phyloP scores from a whole-genome alignment of 2,113 vertebrate genomes.

The Lota lota region DNA sequence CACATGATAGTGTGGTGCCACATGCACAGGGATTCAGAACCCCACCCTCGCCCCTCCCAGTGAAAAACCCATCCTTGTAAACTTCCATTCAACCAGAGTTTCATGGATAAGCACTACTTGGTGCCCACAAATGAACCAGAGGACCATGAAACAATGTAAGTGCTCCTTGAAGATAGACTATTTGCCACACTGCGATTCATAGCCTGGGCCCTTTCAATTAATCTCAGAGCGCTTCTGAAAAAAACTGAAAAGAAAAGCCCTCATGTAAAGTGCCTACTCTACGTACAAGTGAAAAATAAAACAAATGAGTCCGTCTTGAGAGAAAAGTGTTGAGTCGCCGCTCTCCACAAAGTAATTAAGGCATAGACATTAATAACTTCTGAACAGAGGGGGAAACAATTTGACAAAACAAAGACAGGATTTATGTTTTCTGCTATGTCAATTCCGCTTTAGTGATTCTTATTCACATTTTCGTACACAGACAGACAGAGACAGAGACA shows the following conservation, averaged over 20 bases:
- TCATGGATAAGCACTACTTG: too few species aligned
- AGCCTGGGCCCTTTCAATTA: slow-evolving; percentile 36
- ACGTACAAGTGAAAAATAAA: slow-evolving; percentile 11
- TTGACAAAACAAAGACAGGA: slow-evolving; percentile 44
- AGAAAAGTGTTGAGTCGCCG: slow-evolving; percentile 40
- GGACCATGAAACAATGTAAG: slow-evolving; percentile 23
- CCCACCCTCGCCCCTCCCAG: background rate
- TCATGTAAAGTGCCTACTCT: slow-evolving; percentile 7
- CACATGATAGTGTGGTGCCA: too few species aligned
- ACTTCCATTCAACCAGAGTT: slow-evolving; percentile 25
- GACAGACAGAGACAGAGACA: too few species aligned
- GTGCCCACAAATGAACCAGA: slow-evolving; percentile 31
- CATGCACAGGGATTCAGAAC: too few species aligned
- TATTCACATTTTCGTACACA: slow-evolving; percentile 36
- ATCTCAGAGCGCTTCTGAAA: slow-evolving; percentile 36
- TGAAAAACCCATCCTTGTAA: slow-evolving; percentile 21
- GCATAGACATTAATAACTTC: slow-evolving; percentile 56
- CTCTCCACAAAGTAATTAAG: slow-evolving; percentile 57
- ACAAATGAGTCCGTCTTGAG: slow-evolving; percentile 22
- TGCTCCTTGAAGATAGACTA: slow-evolving; percentile 33
- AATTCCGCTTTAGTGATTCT: slow-evolving; percentile 39
- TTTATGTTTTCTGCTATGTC: slow-evolving; percentile 41
- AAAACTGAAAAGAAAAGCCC: slow-evolving; percentile 36
- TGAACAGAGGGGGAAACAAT: slow-evolving; percentile 36
- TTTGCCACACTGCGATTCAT: slow-evolving; percentile 57